Conservation (phyloP, 92 coral and sea anemone genomes). For the Siderastrea radians region DNA sequence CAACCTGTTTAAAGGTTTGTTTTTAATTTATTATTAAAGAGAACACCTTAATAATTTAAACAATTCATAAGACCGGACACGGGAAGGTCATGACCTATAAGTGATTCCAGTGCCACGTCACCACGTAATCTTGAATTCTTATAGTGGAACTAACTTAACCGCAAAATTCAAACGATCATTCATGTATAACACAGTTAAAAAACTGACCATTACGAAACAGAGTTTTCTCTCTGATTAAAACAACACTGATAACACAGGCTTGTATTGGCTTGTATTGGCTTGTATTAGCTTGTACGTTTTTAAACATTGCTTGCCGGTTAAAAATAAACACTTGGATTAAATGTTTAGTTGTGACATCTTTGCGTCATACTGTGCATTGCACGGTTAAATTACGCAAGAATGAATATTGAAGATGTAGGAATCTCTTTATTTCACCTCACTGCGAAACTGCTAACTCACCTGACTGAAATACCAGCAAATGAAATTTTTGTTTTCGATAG, state of each 20-base stretch:
- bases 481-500: too few relatives aligned
- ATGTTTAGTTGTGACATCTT: too few relatives aligned
- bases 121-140: neutral
- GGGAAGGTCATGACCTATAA: constrained; percentile 11
- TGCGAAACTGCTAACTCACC: too few relatives aligned
- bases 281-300: neutral
- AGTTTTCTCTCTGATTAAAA: neutral
- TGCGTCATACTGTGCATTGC: too few relatives aligned
- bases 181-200: neutral
- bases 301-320: neutral
- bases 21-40: neutral
- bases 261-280: too few relatives aligned
- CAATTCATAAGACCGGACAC: neutral
- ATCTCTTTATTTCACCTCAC: too few relatives aligned
- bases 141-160: neutral
- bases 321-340: neutral
- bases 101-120: neutral
- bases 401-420: too few relatives aligned
- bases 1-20: neutral
- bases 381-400: too few relatives aligned
- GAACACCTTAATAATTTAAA: neutral
- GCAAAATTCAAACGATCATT: neutral
- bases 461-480: too few relatives aligned
- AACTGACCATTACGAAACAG: neutral
- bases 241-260: neutral